phyloP scores from a whole-genome alignment of 2,113 vertebrate species.

The Rhadina sibilatrix region DNA sequence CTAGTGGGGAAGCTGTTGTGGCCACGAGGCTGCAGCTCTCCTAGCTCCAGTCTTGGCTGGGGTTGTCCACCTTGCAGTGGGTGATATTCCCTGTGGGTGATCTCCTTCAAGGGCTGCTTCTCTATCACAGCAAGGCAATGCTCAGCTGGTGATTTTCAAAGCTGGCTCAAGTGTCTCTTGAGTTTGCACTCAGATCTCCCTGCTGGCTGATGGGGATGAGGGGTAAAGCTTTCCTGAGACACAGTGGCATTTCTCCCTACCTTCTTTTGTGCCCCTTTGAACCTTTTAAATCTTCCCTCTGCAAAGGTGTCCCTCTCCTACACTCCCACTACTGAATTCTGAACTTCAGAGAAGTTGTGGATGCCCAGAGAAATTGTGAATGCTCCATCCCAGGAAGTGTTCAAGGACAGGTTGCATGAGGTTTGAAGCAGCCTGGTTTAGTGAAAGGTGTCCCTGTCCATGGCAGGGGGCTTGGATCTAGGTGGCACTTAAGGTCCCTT shows the following conservation, averaged over 20 bases:
- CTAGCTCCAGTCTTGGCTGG: neutral
- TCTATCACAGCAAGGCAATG: neutral
- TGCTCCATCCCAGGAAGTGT: neutral
- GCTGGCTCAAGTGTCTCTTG: neutral
- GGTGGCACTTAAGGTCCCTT: neutral
- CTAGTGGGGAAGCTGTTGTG: neutral
- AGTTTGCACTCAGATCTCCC: neutral
- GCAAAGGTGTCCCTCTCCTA: neutral
- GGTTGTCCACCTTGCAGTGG: rapidly evolving
- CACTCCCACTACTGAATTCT: neutral
- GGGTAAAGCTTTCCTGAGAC: neutral
- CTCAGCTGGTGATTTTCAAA: neutral
- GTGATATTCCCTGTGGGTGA: neutral
- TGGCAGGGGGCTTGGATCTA: neutral
- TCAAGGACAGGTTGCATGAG: neutral
- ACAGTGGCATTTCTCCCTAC: neutral
- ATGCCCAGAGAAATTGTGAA: neutral
- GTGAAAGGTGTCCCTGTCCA: neutral
- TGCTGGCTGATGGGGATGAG: neutral
- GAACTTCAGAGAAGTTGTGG: neutral
- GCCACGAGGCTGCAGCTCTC: neutral
- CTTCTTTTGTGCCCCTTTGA: neutral
- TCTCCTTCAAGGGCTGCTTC: neutral
- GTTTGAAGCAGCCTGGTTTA: neutral
- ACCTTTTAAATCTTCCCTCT: neutral